These are phyloP conservation scores for Mythimna albipuncta DNA, from an alignment of 2,888 invertebrate species.

Conservation along the genomic window DNA sequence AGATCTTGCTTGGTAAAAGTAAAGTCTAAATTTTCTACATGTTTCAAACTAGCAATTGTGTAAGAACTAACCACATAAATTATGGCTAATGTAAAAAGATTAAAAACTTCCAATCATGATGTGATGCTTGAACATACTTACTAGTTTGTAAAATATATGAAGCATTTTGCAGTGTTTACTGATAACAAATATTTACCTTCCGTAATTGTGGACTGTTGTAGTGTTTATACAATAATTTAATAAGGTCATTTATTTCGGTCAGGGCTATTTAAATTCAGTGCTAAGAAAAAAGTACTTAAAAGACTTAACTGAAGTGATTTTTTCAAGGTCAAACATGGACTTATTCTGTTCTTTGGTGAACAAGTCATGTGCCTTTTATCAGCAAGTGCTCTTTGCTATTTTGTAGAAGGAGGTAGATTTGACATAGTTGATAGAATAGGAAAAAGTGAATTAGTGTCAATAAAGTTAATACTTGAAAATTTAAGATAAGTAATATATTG, in stretches of 20 bases:
- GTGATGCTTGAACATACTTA: conserved; percentile 21
- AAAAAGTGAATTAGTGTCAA: conserved; percentile 20
- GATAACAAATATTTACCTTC: conserved; percentile 46
- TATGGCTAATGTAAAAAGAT: not conserved
- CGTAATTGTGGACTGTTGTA: conserved; percentile 37
- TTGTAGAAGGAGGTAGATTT: conserved; percentile 44
- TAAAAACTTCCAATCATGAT: not conserved
- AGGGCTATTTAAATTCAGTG: conserved; percentile 58
- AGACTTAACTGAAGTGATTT: conserved; percentile 56
- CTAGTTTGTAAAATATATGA: conserved; percentile 34
- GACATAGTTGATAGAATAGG: conserved; percentile 47
- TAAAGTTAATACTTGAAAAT: conserved; percentile 8
- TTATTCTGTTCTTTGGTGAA: conserved; percentile 40
- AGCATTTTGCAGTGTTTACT: conserved; percentile 54
- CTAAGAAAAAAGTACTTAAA: conserved; percentile 60
- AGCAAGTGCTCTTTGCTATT: conserved; percentile 59
- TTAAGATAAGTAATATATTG: not conserved
- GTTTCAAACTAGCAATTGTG: conserved; percentile 16
- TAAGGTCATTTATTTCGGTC: conserved; percentile 66
- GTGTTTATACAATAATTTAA: conserved; percentile 48
- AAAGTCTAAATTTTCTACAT: conserved; percentile 3
- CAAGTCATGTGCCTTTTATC: conserved; percentile 65
- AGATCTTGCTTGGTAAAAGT: conserved; percentile 22
- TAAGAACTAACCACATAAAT: not conserved
- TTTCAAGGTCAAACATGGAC: conserved; percentile 47